phyloP scores from a whole-genome alignment of 2,888 invertebrate species.

The Sinelater perroti region DNA sequence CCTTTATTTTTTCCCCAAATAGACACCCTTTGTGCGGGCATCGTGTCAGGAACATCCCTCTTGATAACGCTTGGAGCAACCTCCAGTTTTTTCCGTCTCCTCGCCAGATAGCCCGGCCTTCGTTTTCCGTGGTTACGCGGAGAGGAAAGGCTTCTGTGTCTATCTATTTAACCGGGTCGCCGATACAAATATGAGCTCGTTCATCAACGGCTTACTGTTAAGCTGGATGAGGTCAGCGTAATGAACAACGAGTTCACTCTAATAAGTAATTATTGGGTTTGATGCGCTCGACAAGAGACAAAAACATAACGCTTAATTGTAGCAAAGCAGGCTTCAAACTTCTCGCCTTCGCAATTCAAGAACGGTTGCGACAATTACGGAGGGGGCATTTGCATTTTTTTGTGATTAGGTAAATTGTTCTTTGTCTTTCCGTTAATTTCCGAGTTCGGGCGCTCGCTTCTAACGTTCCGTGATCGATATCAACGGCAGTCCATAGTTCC shows the following conservation, averaged over 20 bases:
- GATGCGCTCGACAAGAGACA: conserved; percentile 15
- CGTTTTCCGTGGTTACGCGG: no score
- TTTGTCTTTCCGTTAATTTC: conserved; percentile 27
- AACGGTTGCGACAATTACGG: conserved; percentile 22
- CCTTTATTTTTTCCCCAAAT: conserved; percentile 24
- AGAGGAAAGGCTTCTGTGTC: no score
- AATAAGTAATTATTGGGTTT: conserved; percentile 22
- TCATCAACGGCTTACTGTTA: conserved; percentile 18
- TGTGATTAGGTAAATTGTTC: conserved; percentile 23
- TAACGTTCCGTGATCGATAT: conserved; percentile 18
- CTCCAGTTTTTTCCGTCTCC: conserved; percentile 19
- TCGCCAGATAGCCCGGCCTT: conserved; percentile 16
- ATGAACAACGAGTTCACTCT: conserved; percentile 22
- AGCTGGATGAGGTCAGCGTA: conserved; percentile 19
- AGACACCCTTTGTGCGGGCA: conserved; percentile 22
- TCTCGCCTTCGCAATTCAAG: conserved; percentile 21
- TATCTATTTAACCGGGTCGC: conserved; percentile 16
- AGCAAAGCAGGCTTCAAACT: conserved; percentile 15
- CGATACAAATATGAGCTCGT: conserved; percentile 25
- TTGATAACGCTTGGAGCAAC: conserved; percentile 20
- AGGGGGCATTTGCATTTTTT: conserved; percentile 26
- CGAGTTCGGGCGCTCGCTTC: conserved; percentile 12
- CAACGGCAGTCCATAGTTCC: conserved; percentile 2
- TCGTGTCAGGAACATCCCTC: conserved; percentile 26
- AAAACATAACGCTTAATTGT: conserved; percentile 21